Conservation (phyloP, 2,113 vertebrate species). For the Tachuris rubrigastra region DNA sequence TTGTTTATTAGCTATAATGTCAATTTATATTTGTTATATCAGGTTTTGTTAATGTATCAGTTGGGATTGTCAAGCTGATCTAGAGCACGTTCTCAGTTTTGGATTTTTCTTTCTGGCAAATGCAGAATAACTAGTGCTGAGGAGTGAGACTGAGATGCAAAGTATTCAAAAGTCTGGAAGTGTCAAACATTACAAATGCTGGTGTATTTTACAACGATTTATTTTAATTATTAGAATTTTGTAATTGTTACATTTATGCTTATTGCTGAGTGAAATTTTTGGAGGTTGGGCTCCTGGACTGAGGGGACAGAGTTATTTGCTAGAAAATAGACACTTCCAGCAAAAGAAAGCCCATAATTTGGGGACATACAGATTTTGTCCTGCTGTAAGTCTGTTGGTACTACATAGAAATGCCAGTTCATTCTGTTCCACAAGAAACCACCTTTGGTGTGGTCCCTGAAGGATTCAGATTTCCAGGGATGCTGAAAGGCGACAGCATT, state of each 20-base stretch:
- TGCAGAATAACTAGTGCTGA: not conserved
- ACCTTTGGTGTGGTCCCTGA: not conserved
- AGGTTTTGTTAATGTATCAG: not conserved
- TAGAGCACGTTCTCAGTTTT: not conserved
- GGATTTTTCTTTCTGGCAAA: not conserved
- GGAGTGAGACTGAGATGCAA: not conserved
- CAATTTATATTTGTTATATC: not conserved
- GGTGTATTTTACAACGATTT: not conserved
- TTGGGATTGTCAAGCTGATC: not conserved
- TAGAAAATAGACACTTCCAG: not conserved
- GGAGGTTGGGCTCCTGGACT: not conserved
- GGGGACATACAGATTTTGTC: not conserved
- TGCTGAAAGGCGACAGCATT: not conserved
- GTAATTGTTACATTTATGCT: not conserved
- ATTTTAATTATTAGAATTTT: not conserved
- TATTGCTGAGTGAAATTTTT: not conserved
- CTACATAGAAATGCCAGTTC: not conserved
- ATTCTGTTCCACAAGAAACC: not conserved
- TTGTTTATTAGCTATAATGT: not conserved
- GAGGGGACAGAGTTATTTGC: not conserved
- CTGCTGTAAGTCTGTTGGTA: not conserved
- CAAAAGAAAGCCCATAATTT: not conserved
- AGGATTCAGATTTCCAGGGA: not conserved
- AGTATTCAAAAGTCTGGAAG: not conserved
- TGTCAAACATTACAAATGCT: not conserved